A percentile compares a stretch with the other conserved stretches of the same genome.
phyloP scores from a whole-genome alignment of 37 sponge, comb jelly and placozoan genomes.

The Chondrilla cf. caribensis region DNA sequence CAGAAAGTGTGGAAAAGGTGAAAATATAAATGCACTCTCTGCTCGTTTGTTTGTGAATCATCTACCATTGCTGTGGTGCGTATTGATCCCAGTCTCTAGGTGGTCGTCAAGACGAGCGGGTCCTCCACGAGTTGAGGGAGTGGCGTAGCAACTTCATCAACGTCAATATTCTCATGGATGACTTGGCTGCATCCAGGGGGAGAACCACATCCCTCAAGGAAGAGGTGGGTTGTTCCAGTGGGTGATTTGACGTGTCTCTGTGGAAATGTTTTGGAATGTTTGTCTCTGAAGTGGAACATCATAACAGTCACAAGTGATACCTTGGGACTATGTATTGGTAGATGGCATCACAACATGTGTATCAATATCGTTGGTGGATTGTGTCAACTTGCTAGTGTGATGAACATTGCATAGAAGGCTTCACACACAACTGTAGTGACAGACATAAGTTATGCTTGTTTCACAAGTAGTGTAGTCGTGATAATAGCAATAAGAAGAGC shows the following conservation, averaged over 20 bases:
- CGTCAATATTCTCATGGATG: constrained; percentile 67
- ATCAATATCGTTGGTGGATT: too few relatives aligned
- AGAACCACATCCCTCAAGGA: constrained; percentile 39
- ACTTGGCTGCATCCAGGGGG: constrained; percentile 52
- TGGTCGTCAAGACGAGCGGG: constrained; percentile 64
- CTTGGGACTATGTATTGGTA: too few relatives aligned
- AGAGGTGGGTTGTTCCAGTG: constrained; percentile 49
- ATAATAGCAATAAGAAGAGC: too few relatives aligned
- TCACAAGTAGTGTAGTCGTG: too few relatives aligned
- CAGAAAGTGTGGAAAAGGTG: constrained; percentile 61
- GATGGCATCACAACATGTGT: too few relatives aligned
- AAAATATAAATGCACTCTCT: background rate
- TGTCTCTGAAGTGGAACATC: background rate
- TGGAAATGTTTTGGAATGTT: background rate
- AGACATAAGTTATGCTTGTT: too few relatives aligned
- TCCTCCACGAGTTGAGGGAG: constrained; percentile 73
- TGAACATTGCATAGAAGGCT: too few relatives aligned
- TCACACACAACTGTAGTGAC: too few relatives aligned
- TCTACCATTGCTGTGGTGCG: too few relatives aligned
- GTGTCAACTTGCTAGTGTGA: too few relatives aligned
- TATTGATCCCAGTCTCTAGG: constrained; percentile 47
- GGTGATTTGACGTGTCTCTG: background rate
- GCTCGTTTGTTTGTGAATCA: too few relatives aligned
- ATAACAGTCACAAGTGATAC: too few relatives aligned
- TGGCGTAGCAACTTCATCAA: constrained; percentile 64